Evolutionary conservation across 1,140 invertebrate species (phyloP).

Genomic region (Belonocnema kinseyi): DNA sequence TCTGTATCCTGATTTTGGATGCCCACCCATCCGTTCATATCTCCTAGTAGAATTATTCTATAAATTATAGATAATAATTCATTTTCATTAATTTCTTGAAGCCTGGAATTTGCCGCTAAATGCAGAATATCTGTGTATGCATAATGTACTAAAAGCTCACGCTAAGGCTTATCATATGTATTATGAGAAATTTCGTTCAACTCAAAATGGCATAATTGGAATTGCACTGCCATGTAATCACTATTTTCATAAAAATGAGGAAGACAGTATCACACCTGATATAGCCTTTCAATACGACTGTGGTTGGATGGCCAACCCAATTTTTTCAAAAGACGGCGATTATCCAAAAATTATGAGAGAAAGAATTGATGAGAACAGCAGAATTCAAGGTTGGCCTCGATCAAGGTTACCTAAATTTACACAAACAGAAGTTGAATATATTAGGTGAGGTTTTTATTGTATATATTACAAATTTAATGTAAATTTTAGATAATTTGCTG

Average conservation of each 20-base stretch:
- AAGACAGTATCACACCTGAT: constrained; percentile 48
- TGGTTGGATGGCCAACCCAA: constrained; percentile 81
- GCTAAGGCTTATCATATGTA: constrained; percentile 79
- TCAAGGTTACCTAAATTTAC: constrained; percentile 77
- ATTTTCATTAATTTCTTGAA: constrained; percentile 71
- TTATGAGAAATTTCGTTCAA: constrained; percentile 77
- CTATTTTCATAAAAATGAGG: constrained; percentile 41
- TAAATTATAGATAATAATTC: constrained; percentile 65
- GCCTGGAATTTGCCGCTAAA: constrained; percentile 67
- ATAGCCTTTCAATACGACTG: constrained; percentile 67
- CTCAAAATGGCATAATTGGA: constrained; percentile 76
- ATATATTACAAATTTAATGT: too few relatives aligned
- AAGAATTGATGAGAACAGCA: constrained; percentile 76
- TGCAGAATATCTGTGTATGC: constrained; percentile 75
- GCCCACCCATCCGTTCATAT: too few relatives aligned
- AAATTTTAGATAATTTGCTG: too few relatives aligned
- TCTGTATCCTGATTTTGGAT: too few relatives aligned
- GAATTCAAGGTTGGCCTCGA: constrained; percentile 71
- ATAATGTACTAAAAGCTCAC: constrained; percentile 77
- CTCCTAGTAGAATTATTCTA: too few relatives aligned
- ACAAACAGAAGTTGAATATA: constrained; percentile 69
- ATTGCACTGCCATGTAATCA: constrained; percentile 36
- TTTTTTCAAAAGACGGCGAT: constrained; percentile 78
- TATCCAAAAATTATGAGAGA: constrained; percentile 78
- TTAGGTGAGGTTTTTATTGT: constrained; percentile 48